Percentiles rank a stretch among this genome's conserved stretches.
Evolutionary conservation across 2,888 invertebrate species (phyloP).

Genomic region (Dimorphilus gyrociliatus): DNA sequence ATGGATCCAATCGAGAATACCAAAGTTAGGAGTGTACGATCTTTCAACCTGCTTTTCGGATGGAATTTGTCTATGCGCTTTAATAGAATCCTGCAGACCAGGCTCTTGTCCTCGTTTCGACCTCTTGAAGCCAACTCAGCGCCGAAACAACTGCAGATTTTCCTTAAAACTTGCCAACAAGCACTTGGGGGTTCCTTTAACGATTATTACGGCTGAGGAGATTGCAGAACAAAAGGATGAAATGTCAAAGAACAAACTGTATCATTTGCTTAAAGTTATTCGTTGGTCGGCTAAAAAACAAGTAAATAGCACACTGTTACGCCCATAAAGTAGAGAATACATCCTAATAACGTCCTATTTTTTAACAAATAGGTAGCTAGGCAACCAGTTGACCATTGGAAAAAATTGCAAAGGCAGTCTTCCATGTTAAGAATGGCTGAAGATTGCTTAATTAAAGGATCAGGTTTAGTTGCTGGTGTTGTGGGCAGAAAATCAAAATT

Average conservation of each 20-base stretch:
- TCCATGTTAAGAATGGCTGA: no score
- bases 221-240: slow-evolving; percentile 23
- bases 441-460: slow-evolving; percentile 22
- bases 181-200: slow-evolving; percentile 21
- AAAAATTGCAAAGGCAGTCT: no score
- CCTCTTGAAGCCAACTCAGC: slow-evolving; percentile 24
- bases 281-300: no score
- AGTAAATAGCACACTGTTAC: no score
- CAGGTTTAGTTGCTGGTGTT: slow-evolving; percentile 28
- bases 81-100: slow-evolving; percentile 29
- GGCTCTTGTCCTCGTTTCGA: slow-evolving; percentile 30
- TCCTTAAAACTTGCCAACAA: slow-evolving; percentile 26
- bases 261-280: no score
- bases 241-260: no score
- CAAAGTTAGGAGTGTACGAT: slow-evolving; percentile 14
- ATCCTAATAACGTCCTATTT: no score
- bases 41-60: slow-evolving; percentile 30
- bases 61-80: slow-evolving; percentile 30
- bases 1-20: slow-evolving; percentile 19
- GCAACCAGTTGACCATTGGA: no score
- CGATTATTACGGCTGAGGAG: slow-evolving; percentile 21
- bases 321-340: no score
- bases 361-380: no score
- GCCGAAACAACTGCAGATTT: slow-evolving; percentile 29
- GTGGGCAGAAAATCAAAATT: slow-evolving; percentile 29